A percentile compares a stretch with the other conserved stretches of the same genome.
phyloP scores from a whole-genome alignment of 2,888 invertebrate species.

The Sthenelais limicola region DNA sequence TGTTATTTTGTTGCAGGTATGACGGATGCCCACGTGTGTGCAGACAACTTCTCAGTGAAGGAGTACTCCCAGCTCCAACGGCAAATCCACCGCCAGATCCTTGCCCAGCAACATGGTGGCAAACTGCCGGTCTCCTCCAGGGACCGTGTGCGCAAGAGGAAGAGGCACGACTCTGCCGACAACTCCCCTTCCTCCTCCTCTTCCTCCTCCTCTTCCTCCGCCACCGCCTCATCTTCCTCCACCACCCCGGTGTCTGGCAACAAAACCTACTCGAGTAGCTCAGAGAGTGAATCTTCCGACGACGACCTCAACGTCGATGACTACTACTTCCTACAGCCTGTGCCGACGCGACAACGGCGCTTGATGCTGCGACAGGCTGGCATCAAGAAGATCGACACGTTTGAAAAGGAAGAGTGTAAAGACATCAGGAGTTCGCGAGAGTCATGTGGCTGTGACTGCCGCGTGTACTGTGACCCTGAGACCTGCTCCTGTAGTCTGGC shows the following conservation, averaged over 20 bases:
- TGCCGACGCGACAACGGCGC: slow-evolving; percentile 88
- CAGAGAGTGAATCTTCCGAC: slow-evolving; percentile 52
- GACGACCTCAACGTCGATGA: slow-evolving; percentile 67
- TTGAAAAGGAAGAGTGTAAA: slow-evolving; percentile 94
- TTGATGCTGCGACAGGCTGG: slow-evolving; percentile 92
- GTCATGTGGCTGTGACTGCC: slow-evolving; percentile 72
- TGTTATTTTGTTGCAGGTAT: slow-evolving; percentile 78
- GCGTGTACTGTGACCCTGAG: slow-evolving; percentile 88
- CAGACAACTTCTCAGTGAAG: slow-evolving; percentile 84
- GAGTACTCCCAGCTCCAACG: slow-evolving; percentile 93
- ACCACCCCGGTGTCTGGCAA: too few species aligned
- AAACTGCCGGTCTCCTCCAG: slow-evolving; percentile 24
- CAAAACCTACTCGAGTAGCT: too few species aligned
- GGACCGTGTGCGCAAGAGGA: slow-evolving; percentile 24
- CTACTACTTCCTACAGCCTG: slow-evolving; percentile 79
- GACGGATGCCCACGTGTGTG: slow-evolving; percentile 79
- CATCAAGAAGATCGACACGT: slow-evolving; percentile 91
- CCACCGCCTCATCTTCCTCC: neutral
- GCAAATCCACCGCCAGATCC: slow-evolving; percentile 85
- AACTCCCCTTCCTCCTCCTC: slow-evolving; percentile 79
- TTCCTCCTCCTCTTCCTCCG: slow-evolving; percentile 76
- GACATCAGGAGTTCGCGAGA: slow-evolving; percentile 93
- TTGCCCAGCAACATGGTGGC: slow-evolving; percentile 79
- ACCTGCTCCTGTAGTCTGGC: slow-evolving; percentile 94
- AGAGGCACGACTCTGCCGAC: slow-evolving; percentile 31